Conservation (phyloP, 2,797 vertebrate genomes). For the Danio albolineatus region DNA sequence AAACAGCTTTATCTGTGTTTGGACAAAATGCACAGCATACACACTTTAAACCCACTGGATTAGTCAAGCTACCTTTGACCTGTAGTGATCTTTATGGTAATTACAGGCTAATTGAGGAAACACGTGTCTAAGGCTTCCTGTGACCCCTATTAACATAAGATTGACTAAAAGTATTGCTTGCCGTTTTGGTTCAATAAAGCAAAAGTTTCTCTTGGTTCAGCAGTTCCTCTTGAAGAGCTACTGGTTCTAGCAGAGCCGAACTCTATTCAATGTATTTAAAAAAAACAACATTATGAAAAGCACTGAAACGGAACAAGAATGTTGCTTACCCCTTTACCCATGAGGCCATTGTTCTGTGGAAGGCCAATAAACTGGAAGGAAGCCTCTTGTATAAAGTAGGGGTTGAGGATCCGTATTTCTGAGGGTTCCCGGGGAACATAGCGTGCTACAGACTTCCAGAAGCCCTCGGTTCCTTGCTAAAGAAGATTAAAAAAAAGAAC, state of each 20-base stretch:
- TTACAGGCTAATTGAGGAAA: conserved; percentile 63
- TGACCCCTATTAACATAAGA: conserved; percentile 62
- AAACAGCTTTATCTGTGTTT: conserved; percentile 9
- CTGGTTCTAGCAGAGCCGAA: conserved; percentile 10
- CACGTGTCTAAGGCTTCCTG: conserved; percentile 61
- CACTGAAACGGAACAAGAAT: not conserved
- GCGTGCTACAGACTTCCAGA: conserved; percentile 97
- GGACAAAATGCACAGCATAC: conserved; percentile 10
- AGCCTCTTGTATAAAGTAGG: conserved; percentile 98
- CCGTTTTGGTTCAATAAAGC: conserved; percentile 44
- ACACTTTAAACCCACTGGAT: conserved; percentile 33
- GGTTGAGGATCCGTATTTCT: conserved; percentile 96
- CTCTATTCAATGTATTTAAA: conserved; percentile 4
- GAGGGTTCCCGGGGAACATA: conserved; percentile 88
- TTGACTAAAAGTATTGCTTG: conserved; percentile 46
- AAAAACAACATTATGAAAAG: not conserved
- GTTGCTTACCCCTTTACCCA: conserved; percentile 95
- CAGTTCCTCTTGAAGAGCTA: not conserved
- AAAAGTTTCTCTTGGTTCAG: not conserved
- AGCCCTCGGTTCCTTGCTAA: conserved; percentile 82
- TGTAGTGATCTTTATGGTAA: conserved; percentile 58
- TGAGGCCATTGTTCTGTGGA: conserved; percentile 94
- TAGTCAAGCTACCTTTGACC: conserved; percentile 59
- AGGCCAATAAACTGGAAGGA: conserved; percentile 98
- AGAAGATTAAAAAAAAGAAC: not conserved